Evolutionary conservation across 1,140 invertebrate genomes (phyloP), one percentile per base, ranked within the genome.

Genomic region (Pteromalus puparum): DNA sequence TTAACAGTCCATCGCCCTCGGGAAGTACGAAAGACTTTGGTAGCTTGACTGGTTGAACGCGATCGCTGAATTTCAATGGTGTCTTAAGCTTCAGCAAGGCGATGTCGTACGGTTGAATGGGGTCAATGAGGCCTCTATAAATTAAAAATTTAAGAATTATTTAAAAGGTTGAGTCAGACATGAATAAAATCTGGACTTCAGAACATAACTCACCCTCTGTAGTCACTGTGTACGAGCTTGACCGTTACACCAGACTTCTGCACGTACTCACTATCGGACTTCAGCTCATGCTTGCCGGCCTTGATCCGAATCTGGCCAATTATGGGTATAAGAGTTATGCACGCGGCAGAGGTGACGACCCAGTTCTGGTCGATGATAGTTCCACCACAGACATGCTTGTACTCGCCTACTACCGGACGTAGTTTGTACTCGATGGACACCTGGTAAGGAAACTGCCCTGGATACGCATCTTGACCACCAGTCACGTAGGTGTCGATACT

Each of bases 21-120:
- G 46, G 87, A 24, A 13, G 73, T 38, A 46, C 24, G 84, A 15
- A 86, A 9, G 72, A 80, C 15, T 86, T 75, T 34, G 94, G 94
- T 86, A 96, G 87, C 0, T 85, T 81, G 18, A 95, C 91, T 0
- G 94, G 88, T 1, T 92, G 89, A 0, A 96, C 93, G 68, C 88
- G 89, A 28, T 94, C 87, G 86, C 93, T 94, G 76, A 94, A 94
- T 2, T 85, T 88, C 38, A 96, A 88, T 1, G 94, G 92, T n/a
- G 90, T 91, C 12, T 90, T 91, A n/a, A 96, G 88, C 83, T 92
- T 93, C 26, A 96, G 88, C 0, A 97, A 72, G 46, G 95, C 95
- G 74, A 97, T 95, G 86, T 97, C 96, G 84, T 95, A 93, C 67
- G 92, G 92, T 24, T 34, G 28, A 77, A 82, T 83, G 67, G 0